Evolutionary conservation across 2,888 invertebrate genomes (phyloP), one percentile per base, ranked within the genome.

Genomic region (Timema cristinae): DNA sequence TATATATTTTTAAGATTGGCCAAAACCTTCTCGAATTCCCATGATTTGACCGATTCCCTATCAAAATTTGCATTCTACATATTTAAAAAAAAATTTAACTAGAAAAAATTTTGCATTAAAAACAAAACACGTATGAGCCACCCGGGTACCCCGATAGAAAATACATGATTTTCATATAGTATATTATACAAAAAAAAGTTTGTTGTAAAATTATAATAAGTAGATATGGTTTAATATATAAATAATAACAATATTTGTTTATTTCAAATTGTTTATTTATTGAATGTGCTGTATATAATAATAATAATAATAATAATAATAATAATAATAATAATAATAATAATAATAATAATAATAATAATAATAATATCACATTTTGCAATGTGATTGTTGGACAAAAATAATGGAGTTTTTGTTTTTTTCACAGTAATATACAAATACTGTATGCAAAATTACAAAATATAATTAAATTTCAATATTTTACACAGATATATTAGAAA

Each of bases 371-470:
- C 47, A 66, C 66, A 66, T 66, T 66, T 66, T 66, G 66, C 66
- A 66, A 66, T 6, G 66, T 66, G 7, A 15, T 52, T 66, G 66
- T 66, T 66, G 66, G 13, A 66, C 66, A 66, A 66, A 66, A 66
- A 66, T 66, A 15, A 66, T 66, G 5, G 52, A 52, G 6, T 66
- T 66, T 66, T 47, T 9, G 6, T 8, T 66, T 66, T 32, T 66
- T 66, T 15, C 66, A 66, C 66, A 66, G 66, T 66, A 66, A 66
- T 66, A 66, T 66, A 66, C 66, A 66, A 66, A 66, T 66, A 66
- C 66, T 66, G 7, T 66, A 11, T 66, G 66, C n/a, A 66, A 66
- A 66, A 56, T 8, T 11, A 8, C 7, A 66, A 66, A 66, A 66
- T 16, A 6, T 8, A 6, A 66, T 11, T 32, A 8, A 47, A 66